A percentile compares a stretch with the other conserved stretches of the same genome.
Conservation (phyloP, 2,888 invertebrate genomes). For the Sepioteuthis lessoniana region DNA sequence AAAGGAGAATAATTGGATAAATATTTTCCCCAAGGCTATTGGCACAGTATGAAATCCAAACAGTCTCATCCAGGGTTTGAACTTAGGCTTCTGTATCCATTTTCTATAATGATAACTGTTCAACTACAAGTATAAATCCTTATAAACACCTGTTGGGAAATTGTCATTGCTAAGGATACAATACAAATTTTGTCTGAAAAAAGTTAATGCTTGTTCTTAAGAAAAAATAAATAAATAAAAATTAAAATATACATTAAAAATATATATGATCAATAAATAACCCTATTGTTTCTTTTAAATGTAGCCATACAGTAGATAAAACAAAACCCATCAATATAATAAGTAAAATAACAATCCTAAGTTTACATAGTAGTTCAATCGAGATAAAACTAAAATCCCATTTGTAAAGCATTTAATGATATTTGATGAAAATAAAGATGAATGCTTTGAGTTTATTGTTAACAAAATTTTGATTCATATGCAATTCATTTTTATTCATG, state of each 20-base stretch:
- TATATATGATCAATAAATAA: not conserved
- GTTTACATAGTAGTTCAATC: not conserved
- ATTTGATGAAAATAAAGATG: no score
- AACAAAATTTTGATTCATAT: no score
- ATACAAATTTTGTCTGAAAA: not conserved
- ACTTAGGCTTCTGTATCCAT: no score
- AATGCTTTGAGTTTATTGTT: not conserved
- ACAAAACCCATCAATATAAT: no score
- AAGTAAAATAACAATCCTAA: not conserved
- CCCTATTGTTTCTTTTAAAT: not conserved
- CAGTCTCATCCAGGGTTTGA: no score
- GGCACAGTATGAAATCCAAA: no score
- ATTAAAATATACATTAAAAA: no score
- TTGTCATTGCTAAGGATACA: not conserved
- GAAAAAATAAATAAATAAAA: not conserved
- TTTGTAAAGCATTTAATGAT: not conserved
- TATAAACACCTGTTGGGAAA: not conserved
- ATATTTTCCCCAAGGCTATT: no score
- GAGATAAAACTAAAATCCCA: not conserved
- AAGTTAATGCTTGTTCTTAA: not conserved
- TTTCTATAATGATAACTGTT: no score
- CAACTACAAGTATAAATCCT: not conserved
- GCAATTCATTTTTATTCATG: no score
- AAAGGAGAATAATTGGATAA: no score
- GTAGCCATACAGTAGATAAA: not conserved